Percentiles rank a stretch among this genome's conserved stretches.
These are phyloP conservation scores for Aphelenchoides besseyi DNA, from an alignment of 1,140 invertebrate species.

Conservation along the genomic window DNA sequence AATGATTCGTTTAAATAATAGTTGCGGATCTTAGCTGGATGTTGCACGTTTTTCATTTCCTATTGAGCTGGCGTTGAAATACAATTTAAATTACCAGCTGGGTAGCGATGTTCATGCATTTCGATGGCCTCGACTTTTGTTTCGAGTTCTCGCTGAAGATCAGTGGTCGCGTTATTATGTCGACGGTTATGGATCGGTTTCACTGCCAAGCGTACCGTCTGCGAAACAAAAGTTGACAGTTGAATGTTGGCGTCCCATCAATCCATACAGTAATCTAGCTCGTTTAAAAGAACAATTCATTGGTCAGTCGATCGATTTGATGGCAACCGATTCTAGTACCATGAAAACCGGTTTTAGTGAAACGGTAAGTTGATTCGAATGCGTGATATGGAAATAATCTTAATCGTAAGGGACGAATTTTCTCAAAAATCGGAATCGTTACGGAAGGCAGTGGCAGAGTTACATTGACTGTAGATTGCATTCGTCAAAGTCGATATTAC, in stretches of 20 bases:
- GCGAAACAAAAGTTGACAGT: conserved; percentile 23
- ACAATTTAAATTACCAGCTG: conserved; percentile 8
- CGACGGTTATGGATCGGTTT: conserved; percentile 37
- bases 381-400: not conserved
- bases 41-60: conserved; percentile 35
- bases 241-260: conserved; percentile 38
- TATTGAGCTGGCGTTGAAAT: conserved; percentile 30
- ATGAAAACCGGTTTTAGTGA: conserved; percentile 14
- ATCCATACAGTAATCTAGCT: conserved; percentile 23
- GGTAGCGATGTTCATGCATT: not conserved
- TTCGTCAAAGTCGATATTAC: conserved; percentile 43
- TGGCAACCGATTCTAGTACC: conserved; percentile 26
- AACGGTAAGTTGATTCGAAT: conserved; percentile 3
- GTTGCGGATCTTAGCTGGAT: conserved; percentile 23
- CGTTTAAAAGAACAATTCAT: conserved; percentile 34
- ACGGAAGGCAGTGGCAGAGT: conserved; percentile 36
- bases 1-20: not conserved
- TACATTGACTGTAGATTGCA: conserved; percentile 22
- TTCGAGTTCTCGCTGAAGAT: conserved; percentile 43
- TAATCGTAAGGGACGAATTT: conserved; percentile 24
- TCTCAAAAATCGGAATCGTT: conserved; percentile 37
- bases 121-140: conserved; percentile 33
- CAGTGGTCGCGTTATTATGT: conserved; percentile 40
- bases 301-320: conserved; percentile 40
- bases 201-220: conserved; percentile 10